phyloP scores from a whole-genome alignment of 1,140 invertebrate genomes.

The Colletes latitarsis region DNA sequence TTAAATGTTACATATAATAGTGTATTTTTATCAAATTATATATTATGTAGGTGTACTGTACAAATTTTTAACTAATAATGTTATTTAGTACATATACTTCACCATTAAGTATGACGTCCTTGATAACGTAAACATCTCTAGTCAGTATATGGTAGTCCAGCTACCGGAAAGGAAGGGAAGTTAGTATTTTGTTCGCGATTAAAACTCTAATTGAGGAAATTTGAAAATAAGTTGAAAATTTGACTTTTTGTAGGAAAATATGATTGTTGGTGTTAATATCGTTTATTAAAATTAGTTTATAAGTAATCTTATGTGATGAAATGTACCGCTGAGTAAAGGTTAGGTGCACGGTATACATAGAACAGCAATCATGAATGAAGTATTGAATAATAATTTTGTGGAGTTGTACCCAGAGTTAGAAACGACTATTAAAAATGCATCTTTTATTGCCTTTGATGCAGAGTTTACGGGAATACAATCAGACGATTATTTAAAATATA shows the following conservation, averaged over 20 bases:
- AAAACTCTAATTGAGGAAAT: not conserved
- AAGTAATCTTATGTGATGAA: too few species aligned
- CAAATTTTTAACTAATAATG: too few species aligned
- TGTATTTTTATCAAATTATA: too few species aligned
- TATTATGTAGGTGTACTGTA: too few species aligned
- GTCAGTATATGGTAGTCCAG: not conserved
- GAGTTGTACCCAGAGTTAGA: constrained; percentile 80
- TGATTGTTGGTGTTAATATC: not conserved
- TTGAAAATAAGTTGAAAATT: not conserved
- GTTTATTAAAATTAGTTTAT: not conserved
- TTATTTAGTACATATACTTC: too few species aligned
- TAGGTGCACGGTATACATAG: not conserved
- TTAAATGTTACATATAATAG: too few species aligned
- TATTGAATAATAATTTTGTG: constrained; percentile 81
- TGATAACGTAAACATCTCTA: too few species aligned
- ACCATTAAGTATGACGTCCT: too few species aligned
- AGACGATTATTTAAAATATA: constrained; percentile 79
- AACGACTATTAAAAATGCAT: constrained; percentile 78
- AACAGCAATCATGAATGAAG: constrained; percentile 73
- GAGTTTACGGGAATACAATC: constrained; percentile 85
- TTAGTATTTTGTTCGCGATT: not conserved
- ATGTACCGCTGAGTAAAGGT: too few species aligned
- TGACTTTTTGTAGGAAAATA: not conserved
- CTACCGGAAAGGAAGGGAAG: not conserved
- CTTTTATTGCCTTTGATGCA: constrained; percentile 85